Base-by-base conservation (phyloP, 1,140 invertebrate species). In the Euborellia annulipes region DNA sequence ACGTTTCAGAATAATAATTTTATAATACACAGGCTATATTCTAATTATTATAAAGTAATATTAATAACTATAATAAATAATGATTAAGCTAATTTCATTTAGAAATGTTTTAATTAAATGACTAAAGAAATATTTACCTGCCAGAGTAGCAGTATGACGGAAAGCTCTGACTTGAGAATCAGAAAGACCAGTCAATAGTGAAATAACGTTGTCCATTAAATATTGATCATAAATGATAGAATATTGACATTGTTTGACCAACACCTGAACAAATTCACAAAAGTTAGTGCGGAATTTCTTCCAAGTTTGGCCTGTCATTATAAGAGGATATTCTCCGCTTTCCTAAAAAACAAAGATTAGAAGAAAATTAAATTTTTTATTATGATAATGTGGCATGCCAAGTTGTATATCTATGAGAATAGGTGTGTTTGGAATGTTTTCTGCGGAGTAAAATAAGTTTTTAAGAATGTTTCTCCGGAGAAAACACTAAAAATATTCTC, bases 171-270 rank as follows among this genome's bases (percentile, higher is more conserved):
- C 94, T 77, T 96, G 91, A 1, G 93, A 98, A 69, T 99, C 95
- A 0, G 95, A 96, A 13, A 99, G 68, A 3, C 93, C 93, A 49
- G 93, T 98, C 8, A 99, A 68, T 20, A 99, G 68, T 0, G 94
- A 96, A 53, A 98, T 97, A 6, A 99, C 81, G 63, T 94, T 97
- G 62, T 99, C 95, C 92, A 98, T 98, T 32, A 99, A 68, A 63
- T 92, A 96, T 59, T 98, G 92, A 68, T 99, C 96, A 59, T 98
- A 99, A 55, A 99, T 97, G 46, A 99, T 98, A 36, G 88, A 93
- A 66, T 98, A 95, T 63, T 98, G 94, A 60, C 93, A 98, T 63
- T 97, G 92, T 48, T 90, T 84, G 16, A 99, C 92, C 27, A 99
- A 67, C 2, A 88, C 85, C 65, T 95, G 88, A 11, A 98, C 87